A percentile compares a stretch with the other conserved stretches of the same genome.
phyloP scores from a whole-genome alignment of 1,140 invertebrate genomes.

The Trinorchestia longiramus region DNA sequence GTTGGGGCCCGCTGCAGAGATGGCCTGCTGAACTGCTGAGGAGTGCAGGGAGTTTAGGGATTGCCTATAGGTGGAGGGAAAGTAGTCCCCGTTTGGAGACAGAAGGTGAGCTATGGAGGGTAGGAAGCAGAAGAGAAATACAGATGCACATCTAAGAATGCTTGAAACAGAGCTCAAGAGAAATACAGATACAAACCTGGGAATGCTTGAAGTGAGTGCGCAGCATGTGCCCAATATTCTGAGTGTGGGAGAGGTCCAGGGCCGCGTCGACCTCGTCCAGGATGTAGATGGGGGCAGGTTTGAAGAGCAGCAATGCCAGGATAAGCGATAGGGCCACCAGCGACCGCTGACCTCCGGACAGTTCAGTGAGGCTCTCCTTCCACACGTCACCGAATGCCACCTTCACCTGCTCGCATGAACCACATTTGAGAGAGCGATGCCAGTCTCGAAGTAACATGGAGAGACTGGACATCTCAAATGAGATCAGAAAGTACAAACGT shows the following conservation, averaged over 20 bases:
- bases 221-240: conserved; percentile 98
- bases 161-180: too few relatives aligned
- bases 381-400: conserved; percentile 93
- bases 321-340: conserved; percentile 96
- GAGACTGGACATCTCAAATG: neutral
- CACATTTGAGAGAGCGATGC: neutral
- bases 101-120: too few relatives aligned
- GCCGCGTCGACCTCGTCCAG: conserved; percentile 99
- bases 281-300: conserved; percentile 98
- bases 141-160: too few relatives aligned
- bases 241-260: conserved; percentile 96
- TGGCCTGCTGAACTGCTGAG: too few relatives aligned
- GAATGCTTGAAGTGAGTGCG: conserved; percentile 94
- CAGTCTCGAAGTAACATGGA: neutral
- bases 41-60: too few relatives aligned
- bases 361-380: conserved; percentile 96
- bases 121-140: too few relatives aligned
- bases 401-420: conserved; percentile 76
- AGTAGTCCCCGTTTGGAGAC: too few relatives aligned
- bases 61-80: too few relatives aligned
- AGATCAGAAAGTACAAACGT: neutral
- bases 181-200: conserved; percentile 75
- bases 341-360: conserved; percentile 96
- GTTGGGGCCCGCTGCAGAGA: too few relatives aligned
- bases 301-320: conserved; percentile 95